Evolutionary conservation across 2,797 vertebrate genomes (phyloP).

Genomic region (Varecia variegata): DNA sequence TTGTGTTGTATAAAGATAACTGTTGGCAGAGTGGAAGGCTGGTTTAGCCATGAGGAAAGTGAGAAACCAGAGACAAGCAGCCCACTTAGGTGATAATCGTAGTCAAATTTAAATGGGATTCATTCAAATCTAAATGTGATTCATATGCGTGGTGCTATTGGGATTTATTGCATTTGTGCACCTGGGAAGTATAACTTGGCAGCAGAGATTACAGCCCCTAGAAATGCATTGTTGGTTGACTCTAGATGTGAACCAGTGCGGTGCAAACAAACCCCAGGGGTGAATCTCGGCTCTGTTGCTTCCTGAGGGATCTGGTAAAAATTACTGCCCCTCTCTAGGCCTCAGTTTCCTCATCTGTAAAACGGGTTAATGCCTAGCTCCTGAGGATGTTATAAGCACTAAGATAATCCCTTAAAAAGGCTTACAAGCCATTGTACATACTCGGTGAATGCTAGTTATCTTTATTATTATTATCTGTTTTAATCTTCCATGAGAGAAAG

Average conservation of each 20-base stretch:
- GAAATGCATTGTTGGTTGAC: not conserved
- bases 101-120: not conserved
- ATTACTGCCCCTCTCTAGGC: not conserved
- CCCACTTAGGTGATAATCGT: not conserved
- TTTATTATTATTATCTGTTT: not conserved
- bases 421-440: not conserved
- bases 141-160: not conserved
- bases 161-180: constrained; percentile 4
- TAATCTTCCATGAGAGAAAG: constrained; percentile 14
- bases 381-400: not conserved
- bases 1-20: not conserved
- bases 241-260: not conserved
- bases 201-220: not conserved
- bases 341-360: not conserved
- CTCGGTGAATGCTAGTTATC: not conserved
- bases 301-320: not conserved
- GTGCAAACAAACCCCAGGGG: not conserved
- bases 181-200: not conserved
- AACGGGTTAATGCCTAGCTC: not conserved
- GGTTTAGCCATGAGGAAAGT: not conserved
- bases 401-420: not conserved
- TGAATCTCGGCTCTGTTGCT: not conserved
- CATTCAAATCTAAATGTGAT: not conserved
- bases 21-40: not conserved
- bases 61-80: not conserved